Evolutionary conservation across 1,140 invertebrate species (phyloP), one percentile per base, ranked within the genome.

Genomic region (Drosophila nebulosa): DNA sequence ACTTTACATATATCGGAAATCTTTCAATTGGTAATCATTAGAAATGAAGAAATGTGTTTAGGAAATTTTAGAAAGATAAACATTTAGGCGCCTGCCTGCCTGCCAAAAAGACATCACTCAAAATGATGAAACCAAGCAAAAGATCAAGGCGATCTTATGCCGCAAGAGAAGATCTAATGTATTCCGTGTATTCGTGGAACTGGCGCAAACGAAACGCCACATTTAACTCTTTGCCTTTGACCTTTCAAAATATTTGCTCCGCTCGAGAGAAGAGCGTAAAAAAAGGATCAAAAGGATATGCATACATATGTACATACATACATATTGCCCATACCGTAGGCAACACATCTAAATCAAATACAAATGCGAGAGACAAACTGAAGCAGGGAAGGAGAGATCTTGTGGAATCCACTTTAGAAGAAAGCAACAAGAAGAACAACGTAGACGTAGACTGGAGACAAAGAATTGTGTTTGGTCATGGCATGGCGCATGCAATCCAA

Each of bases 321-420:
- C n/a, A n/a, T n/a, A 57, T 32, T 35, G 59, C 32, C 24, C 14
- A 59, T 35, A 63, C 51, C 58, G 9, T 39, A 24, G 24, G 24
- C 4, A 36, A 59, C 26, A 62, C 69, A 74, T 85, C 64, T n/a
- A 85, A 74, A 74, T 72, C 69, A 89, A 85, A 89, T 75, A 76
- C 75, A 42, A 61, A 58, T 58, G 65, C 52, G 18, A 36, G 18
- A 51, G 46, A 39, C 10, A 52, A 27, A 14, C 36, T 30, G 61
- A 18, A 18, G 51, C 27, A 36, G n/a, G n/a, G n/a, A n/a, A n/a
- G n/a, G n/a, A n/a, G n/a, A 72, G 62, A 30, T 30, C 46, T 36
- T 1, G 7, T 30, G n/a, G 4, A 57, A 53, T 42, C 51, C 39
- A 46, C 39, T 46, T 64, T 32, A 26, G 22, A 55, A 32, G 61